Conservation (phyloP, 2,888 invertebrate genomes). For the Habrosyne pyritoides region DNA sequence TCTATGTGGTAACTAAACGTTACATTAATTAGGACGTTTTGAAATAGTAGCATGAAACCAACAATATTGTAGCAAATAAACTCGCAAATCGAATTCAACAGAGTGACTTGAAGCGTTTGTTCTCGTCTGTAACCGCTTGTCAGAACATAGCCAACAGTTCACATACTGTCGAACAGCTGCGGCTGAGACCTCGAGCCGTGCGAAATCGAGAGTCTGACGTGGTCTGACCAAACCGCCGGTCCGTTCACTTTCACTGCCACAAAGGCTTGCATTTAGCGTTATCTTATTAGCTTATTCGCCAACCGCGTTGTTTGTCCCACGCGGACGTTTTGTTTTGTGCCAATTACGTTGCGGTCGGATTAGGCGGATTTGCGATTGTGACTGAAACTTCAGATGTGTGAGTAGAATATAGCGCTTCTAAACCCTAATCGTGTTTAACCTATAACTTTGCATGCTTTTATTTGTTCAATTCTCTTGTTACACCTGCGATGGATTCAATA, state of each 20-base stretch:
- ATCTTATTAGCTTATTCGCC: constrained; percentile 50
- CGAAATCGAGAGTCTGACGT: constrained; percentile 64
- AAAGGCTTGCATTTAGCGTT: constrained; percentile 49
- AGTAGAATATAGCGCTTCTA: background rate
- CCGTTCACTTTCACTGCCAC: constrained; percentile 66
- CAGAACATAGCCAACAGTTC: background rate
- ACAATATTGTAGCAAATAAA: background rate
- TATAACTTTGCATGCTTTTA: background rate
- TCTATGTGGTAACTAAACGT: too few relatives aligned
- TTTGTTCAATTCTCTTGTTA: background rate
- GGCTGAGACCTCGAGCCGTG: constrained; percentile 50
- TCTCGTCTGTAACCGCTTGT: background rate
- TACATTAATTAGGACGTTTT: too few relatives aligned
- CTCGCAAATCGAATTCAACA: background rate
- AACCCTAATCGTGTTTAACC: background rate
- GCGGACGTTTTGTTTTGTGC: constrained; percentile 37
- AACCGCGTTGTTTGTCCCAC: constrained; percentile 36
- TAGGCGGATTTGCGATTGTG: background rate
- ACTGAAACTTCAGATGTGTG: background rate
- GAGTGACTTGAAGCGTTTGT: background rate
- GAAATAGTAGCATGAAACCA: too few relatives aligned
- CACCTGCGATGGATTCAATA: background rate
- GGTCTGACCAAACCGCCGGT: constrained; percentile 30
- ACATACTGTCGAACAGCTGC: constrained; percentile 25
- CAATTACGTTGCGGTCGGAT: constrained; percentile 4